These are phyloP conservation scores for Chironomus tepperi DNA, from an alignment of 1,140 invertebrate species.

Conservation along the genomic window DNA sequence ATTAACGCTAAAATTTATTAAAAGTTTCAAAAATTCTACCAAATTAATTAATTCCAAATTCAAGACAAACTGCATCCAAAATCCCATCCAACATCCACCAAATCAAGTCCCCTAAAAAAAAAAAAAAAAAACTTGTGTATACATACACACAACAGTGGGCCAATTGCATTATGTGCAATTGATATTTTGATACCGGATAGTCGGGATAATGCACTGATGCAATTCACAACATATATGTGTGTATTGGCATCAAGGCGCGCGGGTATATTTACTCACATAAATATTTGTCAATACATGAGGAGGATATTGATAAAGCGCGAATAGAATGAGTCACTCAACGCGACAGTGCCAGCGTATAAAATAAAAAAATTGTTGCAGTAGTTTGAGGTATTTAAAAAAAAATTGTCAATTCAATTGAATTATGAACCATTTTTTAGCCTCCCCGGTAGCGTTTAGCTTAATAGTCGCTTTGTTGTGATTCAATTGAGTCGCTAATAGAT, in stretches of 20 bases:
- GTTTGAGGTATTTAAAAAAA: not conserved
- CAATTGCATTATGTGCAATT: conserved; percentile 8
- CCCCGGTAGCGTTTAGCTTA: not conserved
- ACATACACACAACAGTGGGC: not conserved
- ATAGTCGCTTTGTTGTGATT: not conserved
- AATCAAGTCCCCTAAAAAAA: not conserved
- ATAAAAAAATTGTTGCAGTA: not conserved
- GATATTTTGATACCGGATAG: conserved; percentile 12
- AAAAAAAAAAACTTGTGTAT: not conserved
- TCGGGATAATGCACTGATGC: conserved; percentile 2
- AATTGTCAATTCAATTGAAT: conserved; percentile 1
- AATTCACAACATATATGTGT: conserved; percentile 1
- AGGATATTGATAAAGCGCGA: not conserved
- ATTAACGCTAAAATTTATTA: no score
- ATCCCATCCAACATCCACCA: no score
- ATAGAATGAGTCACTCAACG: not conserved
- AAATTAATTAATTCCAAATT: no score
- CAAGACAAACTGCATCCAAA: no score
- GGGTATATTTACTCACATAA: conserved; percentile 8
- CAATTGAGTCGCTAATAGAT: not conserved
- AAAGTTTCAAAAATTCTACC: no score
- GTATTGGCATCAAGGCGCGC: not conserved
- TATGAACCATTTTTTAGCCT: not conserved
- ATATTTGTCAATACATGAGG: not conserved
- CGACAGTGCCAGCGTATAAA: not conserved